Evolutionary conservation across 2,113 vertebrate genomes (phyloP).

Genomic region (Gallinago jamesoni): DNA sequence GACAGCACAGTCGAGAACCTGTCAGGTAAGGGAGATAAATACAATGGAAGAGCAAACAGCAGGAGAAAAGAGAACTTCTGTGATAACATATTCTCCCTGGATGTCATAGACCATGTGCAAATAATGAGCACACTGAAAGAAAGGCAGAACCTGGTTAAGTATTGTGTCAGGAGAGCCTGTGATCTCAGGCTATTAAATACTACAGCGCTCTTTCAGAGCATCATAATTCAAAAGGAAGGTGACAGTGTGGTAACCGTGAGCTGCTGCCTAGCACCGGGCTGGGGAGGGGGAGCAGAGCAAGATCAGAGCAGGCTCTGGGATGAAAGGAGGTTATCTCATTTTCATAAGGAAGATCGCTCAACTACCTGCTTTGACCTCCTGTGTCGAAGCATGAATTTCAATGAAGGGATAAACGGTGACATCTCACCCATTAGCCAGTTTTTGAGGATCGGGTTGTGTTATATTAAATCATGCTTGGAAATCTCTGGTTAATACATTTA

Average conservation of each 20-base stretch:
- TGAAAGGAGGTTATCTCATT: constrained; percentile 62
- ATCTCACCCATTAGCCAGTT: constrained; percentile 14
- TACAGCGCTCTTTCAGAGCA: constrained; percentile 26
- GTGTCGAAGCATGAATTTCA: constrained; percentile 52
- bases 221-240: constrained; percentile 64
- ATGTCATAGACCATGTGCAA: constrained; percentile 62
- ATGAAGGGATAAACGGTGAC: constrained; percentile 42
- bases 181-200: constrained; percentile 72
- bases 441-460: constrained; percentile 11
- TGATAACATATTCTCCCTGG: constrained; percentile 34
- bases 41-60: constrained; percentile 11
- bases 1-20: neutral
- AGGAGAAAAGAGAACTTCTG: constrained; percentile 8
- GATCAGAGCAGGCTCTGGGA: constrained; percentile 36
- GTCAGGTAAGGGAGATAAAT: constrained; percentile 16
- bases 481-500: constrained; percentile 77
- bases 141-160: constrained; percentile 65
- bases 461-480: constrained; percentile 68
- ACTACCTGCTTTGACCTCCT: constrained; percentile 52
- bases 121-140: constrained; percentile 62
- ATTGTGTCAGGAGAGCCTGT: constrained; percentile 43
- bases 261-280: constrained; percentile 4
- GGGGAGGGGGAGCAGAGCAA: neutral
- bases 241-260: constrained; percentile 39
- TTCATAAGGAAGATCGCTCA: constrained; percentile 40